Evolutionary conservation across 2,113 vertebrate genomes (phyloP).

Genomic region (Syngnathus floridae): DNA sequence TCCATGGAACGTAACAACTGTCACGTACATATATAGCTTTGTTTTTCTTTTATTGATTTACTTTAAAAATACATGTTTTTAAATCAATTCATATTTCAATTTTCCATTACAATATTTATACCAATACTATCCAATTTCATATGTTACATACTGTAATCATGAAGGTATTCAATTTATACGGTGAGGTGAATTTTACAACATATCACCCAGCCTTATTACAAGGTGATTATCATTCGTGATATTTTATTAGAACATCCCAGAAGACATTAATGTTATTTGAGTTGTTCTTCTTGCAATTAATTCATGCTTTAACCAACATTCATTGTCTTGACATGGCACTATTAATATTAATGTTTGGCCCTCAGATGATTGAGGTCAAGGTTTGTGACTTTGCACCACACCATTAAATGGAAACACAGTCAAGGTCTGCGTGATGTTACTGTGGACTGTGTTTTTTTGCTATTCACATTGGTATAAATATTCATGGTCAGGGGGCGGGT

Average conservation of each 20-base stretch:
- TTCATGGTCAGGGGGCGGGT: conserved; percentile 21
- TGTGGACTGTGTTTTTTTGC: conserved; percentile 1
- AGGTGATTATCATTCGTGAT: conserved; percentile 1
- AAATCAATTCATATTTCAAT: background rate
- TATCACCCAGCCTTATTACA: background rate
- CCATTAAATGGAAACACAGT: conserved; percentile 18
- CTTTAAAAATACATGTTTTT: too few relatives aligned
- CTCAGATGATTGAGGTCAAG: conserved; percentile 30
- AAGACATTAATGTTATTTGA: conserved; percentile 1
- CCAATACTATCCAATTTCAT: background rate
- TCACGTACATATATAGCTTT: too few relatives aligned
- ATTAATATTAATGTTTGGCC: conserved; percentile 30
- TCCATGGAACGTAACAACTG: too few relatives aligned
- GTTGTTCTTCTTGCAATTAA: background rate
- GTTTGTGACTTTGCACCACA: conserved; percentile 28
- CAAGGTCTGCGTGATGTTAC: conserved; percentile 22
- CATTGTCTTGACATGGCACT: conserved; percentile 15
- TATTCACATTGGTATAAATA: conserved; percentile 31
- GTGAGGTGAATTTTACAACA: background rate
- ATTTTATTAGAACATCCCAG: background rate
- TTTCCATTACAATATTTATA: background rate
- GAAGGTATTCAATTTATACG: background rate
- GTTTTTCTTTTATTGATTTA: background rate
- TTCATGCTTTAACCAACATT: conserved; percentile 8
- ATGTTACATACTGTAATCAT: background rate